Percentiles rank a stretch among this genome's conserved stretches.
Conservation (phyloP, 2,113 vertebrate species). For the Tapirus terrestris region DNA sequence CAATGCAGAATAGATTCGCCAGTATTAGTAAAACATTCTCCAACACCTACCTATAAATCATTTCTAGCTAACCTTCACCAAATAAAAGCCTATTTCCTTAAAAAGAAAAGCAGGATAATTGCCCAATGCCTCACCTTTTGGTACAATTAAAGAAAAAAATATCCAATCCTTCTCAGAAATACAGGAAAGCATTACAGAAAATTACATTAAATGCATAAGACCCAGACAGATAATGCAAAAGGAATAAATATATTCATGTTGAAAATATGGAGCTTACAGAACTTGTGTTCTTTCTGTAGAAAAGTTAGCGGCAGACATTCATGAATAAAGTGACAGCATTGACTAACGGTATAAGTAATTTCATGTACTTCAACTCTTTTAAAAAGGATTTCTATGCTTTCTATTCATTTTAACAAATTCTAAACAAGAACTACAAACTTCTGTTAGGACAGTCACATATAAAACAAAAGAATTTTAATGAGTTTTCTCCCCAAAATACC, state of each 20-base stretch:
- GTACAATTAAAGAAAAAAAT: not conserved
- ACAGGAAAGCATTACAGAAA: not conserved
- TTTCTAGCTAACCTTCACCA: not conserved
- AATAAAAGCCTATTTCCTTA: not conserved
- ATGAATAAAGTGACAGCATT: not conserved
- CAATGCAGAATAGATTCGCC: not conserved
- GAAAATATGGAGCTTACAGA: not conserved
- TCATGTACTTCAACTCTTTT: constrained; percentile 21
- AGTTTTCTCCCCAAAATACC: constrained; percentile 75
- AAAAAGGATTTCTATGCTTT: constrained; percentile 52
- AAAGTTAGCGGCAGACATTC: constrained; percentile 42
- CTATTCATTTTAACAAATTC: constrained; percentile 68
- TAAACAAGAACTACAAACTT: constrained; percentile 76
- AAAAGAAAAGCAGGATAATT: not conserved
- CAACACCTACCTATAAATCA: not conserved
- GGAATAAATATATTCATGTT: not conserved
- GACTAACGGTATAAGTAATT: constrained; percentile 42
- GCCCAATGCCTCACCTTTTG: not conserved
- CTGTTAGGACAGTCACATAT: constrained; percentile 76
- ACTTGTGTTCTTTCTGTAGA: not conserved
- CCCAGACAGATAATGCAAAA: not conserved
- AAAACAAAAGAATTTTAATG: constrained; percentile 83
- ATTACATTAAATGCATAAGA: not conserved
- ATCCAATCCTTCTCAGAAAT: not conserved
- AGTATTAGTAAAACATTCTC: not conserved